Evolutionary conservation across 2,888 invertebrate species (phyloP).

Genomic region (Pristionchus fissidentatus): DNA sequence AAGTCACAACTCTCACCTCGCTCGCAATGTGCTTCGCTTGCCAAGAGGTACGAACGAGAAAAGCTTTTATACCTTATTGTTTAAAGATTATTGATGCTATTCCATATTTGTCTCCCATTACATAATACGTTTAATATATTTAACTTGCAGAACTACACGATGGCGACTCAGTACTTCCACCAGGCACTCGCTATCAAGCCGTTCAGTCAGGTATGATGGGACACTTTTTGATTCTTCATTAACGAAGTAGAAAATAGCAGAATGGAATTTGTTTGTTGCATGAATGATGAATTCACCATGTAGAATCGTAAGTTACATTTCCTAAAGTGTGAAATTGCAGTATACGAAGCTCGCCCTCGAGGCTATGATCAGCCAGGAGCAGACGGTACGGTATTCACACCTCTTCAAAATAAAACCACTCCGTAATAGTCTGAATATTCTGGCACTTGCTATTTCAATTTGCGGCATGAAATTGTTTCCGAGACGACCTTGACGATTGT

Average conservation of each 20-base stretch:
- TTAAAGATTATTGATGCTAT: constrained; percentile 4
- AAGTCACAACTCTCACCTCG: constrained; percentile 58
- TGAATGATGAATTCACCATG: neutral
- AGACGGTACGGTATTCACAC: too few relatives aligned
- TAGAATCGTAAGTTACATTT: neutral
- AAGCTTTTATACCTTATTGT: neutral
- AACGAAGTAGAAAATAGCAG: neutral
- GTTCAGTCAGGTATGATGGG: constrained; percentile 53
- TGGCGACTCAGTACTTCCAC: constrained; percentile 57
- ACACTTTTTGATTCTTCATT: too few relatives aligned
- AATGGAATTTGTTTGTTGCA: neutral
- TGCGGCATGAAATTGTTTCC: too few relatives aligned
- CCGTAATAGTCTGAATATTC: too few relatives aligned
- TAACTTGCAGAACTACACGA: constrained; percentile 41
- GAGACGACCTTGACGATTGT: too few relatives aligned
- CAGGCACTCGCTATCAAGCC: constrained; percentile 62
- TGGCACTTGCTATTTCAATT: too few relatives aligned
- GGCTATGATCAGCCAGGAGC: constrained; percentile 4
- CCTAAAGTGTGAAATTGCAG: neutral
- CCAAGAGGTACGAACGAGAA: constrained; percentile 46
- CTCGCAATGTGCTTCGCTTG: constrained; percentile 55
- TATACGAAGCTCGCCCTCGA: neutral
- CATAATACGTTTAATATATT: neutral
- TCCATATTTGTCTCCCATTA: neutral
- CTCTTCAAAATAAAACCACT: too few relatives aligned